Evolutionary conservation across 1,140 invertebrate species (phyloP).

Genomic region (Leptestheria dahalacensis): DNA sequence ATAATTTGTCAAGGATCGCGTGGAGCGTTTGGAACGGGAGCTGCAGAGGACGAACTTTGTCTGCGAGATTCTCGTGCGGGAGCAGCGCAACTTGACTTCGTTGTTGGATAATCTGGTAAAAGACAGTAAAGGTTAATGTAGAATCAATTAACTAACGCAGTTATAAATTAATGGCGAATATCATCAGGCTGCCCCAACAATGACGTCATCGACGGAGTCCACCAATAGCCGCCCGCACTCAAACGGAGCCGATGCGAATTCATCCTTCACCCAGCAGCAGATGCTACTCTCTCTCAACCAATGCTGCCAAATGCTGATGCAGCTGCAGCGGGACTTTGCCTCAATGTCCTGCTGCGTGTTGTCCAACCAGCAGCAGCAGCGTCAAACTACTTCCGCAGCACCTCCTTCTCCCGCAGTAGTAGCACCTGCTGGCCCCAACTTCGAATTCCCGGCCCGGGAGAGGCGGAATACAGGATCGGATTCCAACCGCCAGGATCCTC

Average conservation of each 20-base stretch:
- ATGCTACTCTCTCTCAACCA: constrained; percentile 42
- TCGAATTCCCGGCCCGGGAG: neutral
- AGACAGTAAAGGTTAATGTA: no score
- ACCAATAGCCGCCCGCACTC: neutral
- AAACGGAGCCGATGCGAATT: constrained; percentile 7
- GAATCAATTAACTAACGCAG: no score
- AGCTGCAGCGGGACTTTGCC: constrained; percentile 42
- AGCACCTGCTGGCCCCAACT: constrained; percentile 5
- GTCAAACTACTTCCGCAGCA: constrained; percentile 9
- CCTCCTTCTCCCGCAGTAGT: constrained; percentile 13
- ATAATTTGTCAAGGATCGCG: neutral
- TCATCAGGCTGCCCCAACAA: constrained; percentile 11
- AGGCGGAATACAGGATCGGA: neutral
- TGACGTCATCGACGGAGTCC: neutral
- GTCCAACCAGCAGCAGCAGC: constrained; percentile 16
- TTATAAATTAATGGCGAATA: neutral
- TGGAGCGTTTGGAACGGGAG: constrained; percentile 17
- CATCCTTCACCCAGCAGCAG: constrained; percentile 33
- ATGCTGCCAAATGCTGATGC: constrained; percentile 43
- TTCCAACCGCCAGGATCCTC: constrained; percentile 1
- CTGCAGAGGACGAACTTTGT: constrained; percentile 18
- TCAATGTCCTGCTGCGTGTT: constrained; percentile 30
- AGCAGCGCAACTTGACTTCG: constrained; percentile 15
- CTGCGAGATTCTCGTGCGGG: constrained; percentile 18
- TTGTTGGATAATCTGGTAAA: neutral